Percentiles rank a stretch among this genome's conserved stretches.
These are phyloP conservation scores for Rhagophthalmus giganteus DNA, from an alignment of 2,888 invertebrate species.

Conservation along the genomic window DNA sequence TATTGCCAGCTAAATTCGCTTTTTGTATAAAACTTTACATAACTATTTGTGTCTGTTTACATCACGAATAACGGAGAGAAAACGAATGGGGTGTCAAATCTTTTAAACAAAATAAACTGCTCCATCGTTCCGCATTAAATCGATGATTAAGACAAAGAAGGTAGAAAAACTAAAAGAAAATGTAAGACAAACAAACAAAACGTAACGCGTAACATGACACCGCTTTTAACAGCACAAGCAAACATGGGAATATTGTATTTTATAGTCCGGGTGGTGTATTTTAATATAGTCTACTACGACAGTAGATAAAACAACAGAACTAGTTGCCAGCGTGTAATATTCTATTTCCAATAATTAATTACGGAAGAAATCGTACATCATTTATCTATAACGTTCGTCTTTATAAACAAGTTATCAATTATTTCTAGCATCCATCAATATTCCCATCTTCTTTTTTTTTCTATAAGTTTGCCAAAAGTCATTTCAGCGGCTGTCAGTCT, in stretches of 20 bases:
- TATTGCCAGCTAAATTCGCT: too few relatives aligned
- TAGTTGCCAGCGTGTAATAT: too few relatives aligned
- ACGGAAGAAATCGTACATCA: too few relatives aligned
- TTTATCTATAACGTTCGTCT: too few relatives aligned
- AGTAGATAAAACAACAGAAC: constrained; percentile 2
- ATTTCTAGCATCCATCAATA: constrained; percentile 12
- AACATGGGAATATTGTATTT: constrained; percentile 37
- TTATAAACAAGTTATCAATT: constrained; percentile 5
- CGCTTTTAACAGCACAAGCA: constrained; percentile 54
- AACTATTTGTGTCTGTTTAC: constrained; percentile 26
- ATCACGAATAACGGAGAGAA: constrained; percentile 28
- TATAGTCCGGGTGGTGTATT: constrained; percentile 3
- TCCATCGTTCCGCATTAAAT: constrained; percentile 38
- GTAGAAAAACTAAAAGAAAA: constrained; percentile 23
- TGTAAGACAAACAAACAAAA: constrained; percentile 46
- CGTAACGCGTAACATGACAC: constrained; percentile 50
- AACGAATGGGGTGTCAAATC: constrained; percentile 41
- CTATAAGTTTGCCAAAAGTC: constrained; percentile 24
- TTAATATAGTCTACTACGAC: constrained; percentile 1
- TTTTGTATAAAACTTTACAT: too few relatives aligned
- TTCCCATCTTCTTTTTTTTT: constrained; percentile 10
- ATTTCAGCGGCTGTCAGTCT: constrained; percentile 25
- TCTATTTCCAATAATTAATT: too few relatives aligned
- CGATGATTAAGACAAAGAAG: constrained; percentile 42
- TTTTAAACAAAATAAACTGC: constrained; percentile 43